These are phyloP conservation scores for Drosophila diplacantha DNA, from an alignment of 2,888 invertebrate genomes.

Conservation along the genomic window DNA sequence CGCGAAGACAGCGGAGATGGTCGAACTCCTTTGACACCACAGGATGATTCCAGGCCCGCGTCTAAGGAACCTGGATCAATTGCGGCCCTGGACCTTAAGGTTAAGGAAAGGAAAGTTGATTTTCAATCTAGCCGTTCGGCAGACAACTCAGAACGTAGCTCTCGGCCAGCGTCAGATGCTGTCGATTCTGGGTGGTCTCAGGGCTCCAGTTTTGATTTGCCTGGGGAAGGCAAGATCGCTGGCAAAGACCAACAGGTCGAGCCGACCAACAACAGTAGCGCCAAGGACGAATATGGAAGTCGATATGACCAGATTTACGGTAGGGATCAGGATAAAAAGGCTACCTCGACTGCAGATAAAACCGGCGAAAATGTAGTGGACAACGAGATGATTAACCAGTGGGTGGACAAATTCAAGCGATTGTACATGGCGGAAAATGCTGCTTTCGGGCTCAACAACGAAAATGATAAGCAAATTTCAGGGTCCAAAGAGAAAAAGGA, in stretches of 20 bases:
- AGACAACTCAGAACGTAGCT: background rate
- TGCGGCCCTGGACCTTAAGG: background rate
- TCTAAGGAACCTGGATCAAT: background rate
- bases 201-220: conserved; percentile 1
- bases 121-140: background rate
- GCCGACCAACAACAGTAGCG: background rate
- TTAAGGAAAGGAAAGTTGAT: background rate
- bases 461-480: background rate
- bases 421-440: background rate
- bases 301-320: background rate
- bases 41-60: background rate
- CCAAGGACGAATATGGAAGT: background rate
- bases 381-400: conserved; percentile 1
- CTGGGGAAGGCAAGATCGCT: conserved; percentile 1
- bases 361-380: background rate
- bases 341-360: too few species aligned
- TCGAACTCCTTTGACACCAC: background rate
- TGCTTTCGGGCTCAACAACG: background rate
- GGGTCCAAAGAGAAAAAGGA: background rate
- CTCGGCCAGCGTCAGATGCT: background rate
- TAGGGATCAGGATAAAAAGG: background rate
- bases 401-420: conserved; percentile 12
- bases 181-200: background rate
- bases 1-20: background rate
- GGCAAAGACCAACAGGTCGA: too few species aligned